phyloP scores from a whole-genome alignment of 2,113 vertebrate genomes.

The Meriones unguiculatus region DNA sequence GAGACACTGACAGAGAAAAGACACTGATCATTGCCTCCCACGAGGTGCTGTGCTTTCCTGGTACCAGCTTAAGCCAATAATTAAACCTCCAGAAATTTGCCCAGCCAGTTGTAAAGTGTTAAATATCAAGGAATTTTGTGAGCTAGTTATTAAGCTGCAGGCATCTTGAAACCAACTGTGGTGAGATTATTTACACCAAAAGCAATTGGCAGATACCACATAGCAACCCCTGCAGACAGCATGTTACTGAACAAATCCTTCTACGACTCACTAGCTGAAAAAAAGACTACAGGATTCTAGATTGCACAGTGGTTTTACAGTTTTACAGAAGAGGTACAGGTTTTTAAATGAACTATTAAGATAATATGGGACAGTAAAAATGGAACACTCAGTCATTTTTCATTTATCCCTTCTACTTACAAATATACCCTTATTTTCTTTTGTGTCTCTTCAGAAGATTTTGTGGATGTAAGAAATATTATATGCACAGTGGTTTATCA shows the following conservation, averaged over 20 bases:
- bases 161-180: background rate
- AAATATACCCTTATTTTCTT: slow-evolving; percentile 4
- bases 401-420: background rate
- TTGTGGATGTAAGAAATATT: background rate
- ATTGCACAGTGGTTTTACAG: background rate
- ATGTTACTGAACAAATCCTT: background rate
- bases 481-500: background rate
- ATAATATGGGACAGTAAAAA: background rate
- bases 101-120: slow-evolving; percentile 1
- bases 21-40: rapidly evolving
- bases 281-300: background rate
- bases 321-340: background rate
- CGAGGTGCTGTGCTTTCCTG: background rate
- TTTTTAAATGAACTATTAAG: background rate
- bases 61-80: background rate
- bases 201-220: background rate
- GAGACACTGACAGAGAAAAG: background rate
- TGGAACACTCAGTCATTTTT: background rate
- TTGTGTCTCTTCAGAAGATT: background rate
- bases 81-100: background rate
- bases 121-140: background rate
- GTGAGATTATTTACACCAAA: background rate
- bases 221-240: background rate
- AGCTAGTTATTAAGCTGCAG: background rate
- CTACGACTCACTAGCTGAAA: background rate